Evolutionary conservation across 2,113 vertebrate species (phyloP).

Genomic region (Dissostichus mawsoni): DNA sequence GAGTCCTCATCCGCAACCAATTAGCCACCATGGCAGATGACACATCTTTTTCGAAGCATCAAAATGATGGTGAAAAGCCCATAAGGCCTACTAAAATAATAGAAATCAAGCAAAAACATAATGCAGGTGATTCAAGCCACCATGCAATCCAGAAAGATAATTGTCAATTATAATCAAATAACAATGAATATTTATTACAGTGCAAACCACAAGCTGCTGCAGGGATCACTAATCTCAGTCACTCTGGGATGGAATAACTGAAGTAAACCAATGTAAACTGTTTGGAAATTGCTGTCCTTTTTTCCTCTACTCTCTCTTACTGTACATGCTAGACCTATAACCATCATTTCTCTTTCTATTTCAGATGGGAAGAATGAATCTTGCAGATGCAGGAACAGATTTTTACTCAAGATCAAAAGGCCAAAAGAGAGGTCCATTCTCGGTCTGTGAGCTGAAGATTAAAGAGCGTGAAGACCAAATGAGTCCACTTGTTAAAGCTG

Average conservation of each 20-base stretch:
- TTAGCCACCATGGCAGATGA: not conserved
- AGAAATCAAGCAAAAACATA: not conserved
- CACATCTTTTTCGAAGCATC: not conserved
- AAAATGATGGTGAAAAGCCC: not conserved
- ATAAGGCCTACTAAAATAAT: not conserved
- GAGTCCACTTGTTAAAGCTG: slow-evolving; percentile 6
- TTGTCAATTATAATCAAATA: slow-evolving; percentile 23
- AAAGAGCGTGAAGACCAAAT: slow-evolving; percentile 58
- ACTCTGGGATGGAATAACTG: not conserved
- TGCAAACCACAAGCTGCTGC: not conserved
- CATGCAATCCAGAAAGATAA: slow-evolving; percentile 13
- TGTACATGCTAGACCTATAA: not conserved
- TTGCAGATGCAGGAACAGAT: not conserved
- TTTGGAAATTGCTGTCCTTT: not conserved
- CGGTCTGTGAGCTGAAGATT: slow-evolving; percentile 68
- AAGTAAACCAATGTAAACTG: slow-evolving; percentile 13
- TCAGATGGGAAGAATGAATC: slow-evolving; percentile 50
- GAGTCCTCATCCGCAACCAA: not conserved
- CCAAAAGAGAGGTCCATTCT: slow-evolving; percentile 8
- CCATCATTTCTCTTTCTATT: slow-evolving; percentile 26
- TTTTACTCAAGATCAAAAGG: slow-evolving; percentile 16
- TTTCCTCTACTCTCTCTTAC: not conserved
- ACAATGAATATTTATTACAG: slow-evolving; percentile 39
- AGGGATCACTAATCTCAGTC: slow-evolving; percentile 8
- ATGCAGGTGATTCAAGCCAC: slow-evolving; percentile 12